A percentile compares a stretch with the other conserved stretches of the same genome.
Conservation (phyloP, 2,797 vertebrate species). For the Acanthurus leucopareius region DNA sequence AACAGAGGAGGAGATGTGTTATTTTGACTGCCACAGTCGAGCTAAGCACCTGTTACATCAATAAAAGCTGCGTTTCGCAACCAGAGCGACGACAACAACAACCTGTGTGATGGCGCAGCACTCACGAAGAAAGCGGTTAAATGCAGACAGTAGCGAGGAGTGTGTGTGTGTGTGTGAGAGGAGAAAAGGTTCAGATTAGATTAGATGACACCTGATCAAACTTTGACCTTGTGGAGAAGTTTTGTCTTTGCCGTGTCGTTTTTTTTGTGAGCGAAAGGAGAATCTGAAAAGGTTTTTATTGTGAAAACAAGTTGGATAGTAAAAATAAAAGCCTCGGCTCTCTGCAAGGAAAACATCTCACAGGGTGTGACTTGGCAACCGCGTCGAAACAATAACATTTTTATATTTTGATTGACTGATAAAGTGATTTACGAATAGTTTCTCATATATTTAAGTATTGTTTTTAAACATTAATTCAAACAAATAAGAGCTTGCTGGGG, state of each 20-base stretch:
- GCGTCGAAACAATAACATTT: neutral
- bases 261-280: neutral
- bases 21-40: constrained; percentile 80
- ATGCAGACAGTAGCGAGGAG: constrained; percentile 49
- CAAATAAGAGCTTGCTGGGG: neutral
- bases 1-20: constrained; percentile 75
- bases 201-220: constrained; percentile 44
- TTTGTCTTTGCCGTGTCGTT: constrained; percentile 18
- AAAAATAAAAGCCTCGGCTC: neutral
- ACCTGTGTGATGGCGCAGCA: constrained; percentile 68
- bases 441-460: no score
- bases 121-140: constrained; percentile 55
- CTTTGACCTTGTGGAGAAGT: constrained; percentile 55
- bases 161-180: neutral
- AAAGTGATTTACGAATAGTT: no score
- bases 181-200: constrained; percentile 32
- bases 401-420: no score
- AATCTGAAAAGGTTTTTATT: neutral
- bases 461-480: no score
- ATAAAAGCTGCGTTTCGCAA: constrained; percentile 79
- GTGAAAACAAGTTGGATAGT: constrained; percentile 11
- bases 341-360: neutral
- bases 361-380: no score
- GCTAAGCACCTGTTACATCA: constrained; percentile 88
- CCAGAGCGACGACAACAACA: constrained; percentile 60